Percentiles rank a stretch among this genome's conserved stretches.
Conservation (phyloP, 2,797 vertebrate species). For the Tapera naevia region DNA sequence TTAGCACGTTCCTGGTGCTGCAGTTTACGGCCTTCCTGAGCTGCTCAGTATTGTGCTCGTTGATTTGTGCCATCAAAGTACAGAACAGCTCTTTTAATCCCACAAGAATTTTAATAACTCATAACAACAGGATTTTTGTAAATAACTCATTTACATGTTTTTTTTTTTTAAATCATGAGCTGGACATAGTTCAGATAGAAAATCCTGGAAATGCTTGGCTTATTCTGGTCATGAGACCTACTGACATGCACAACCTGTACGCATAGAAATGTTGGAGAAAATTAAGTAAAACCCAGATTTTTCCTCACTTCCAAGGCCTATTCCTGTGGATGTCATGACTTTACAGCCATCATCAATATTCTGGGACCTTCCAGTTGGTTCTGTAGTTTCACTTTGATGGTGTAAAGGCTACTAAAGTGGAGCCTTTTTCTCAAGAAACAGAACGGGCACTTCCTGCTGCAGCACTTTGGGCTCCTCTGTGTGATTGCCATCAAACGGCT, state of each 20-base stretch:
- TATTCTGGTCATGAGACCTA: background rate
- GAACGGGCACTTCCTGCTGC: background rate
- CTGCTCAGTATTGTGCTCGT: background rate
- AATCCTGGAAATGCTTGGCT: background rate
- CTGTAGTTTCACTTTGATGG: background rate
- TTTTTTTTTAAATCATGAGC: background rate
- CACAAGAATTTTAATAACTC: background rate
- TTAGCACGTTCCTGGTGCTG: background rate
- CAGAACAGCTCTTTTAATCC: background rate
- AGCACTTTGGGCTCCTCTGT: background rate
- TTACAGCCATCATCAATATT: background rate
- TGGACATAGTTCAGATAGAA: background rate
- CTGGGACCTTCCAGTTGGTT: background rate
- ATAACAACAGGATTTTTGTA: background rate
- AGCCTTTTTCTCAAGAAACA: background rate
- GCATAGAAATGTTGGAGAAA: background rate
- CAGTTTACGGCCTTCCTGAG: background rate
- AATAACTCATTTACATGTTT: background rate
- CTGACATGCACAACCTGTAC: background rate
- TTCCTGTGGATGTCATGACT: background rate
- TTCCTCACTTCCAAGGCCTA: background rate
- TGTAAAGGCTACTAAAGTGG: background rate
- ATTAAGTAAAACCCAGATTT: background rate
- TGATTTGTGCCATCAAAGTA: background rate
- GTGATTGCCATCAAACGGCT: background rate